These are phyloP conservation scores for Montipora efflorescens DNA, from an alignment of 64 coral and sea anemone species.

Conservation along the genomic window DNA sequence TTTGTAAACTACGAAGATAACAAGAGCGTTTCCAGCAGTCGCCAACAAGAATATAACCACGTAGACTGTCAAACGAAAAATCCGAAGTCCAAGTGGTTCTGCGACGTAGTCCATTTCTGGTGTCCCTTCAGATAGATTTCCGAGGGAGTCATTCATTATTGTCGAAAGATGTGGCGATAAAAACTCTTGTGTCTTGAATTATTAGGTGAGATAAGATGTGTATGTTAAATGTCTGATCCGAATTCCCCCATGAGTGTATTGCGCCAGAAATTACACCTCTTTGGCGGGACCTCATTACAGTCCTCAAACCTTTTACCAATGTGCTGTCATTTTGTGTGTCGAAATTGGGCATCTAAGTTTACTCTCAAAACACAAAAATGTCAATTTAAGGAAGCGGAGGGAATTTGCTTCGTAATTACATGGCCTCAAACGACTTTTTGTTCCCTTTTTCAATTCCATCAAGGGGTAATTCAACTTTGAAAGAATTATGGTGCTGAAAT, in stretches of 20 bases:
- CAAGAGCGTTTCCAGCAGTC: constrained; percentile 75
- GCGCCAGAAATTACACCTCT: constrained; percentile 12
- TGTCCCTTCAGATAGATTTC: neutral
- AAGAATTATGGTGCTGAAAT: constrained; percentile 8
- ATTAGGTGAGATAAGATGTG: too few relatives aligned
- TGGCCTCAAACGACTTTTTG: neutral
- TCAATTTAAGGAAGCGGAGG: constrained; percentile 29
- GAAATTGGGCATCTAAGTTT: constrained; percentile 16
- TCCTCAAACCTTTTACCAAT: neutral
- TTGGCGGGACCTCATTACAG: neutral
- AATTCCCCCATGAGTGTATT: neutral
- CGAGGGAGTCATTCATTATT: neutral
- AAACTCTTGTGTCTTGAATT: neutral
- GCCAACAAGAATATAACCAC: constrained; percentile 79
- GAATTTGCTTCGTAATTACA: constrained; percentile 31
- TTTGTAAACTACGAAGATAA: constrained; percentile 84
- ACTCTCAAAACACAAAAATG: constrained; percentile 43
- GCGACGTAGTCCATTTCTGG: constrained; percentile 18
- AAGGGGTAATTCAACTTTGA: neutral
- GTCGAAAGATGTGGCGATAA: neutral
- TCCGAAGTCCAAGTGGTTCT: constrained; percentile 65
- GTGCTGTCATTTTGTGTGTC: constrained; percentile 8
- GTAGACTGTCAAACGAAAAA: constrained; percentile 65
- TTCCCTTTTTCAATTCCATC: constrained; percentile 4
- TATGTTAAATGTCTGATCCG: neutral